These are phyloP conservation scores for Yponomeuta malinellus DNA, from an alignment of 2,888 invertebrate species.

Conservation along the genomic window DNA sequence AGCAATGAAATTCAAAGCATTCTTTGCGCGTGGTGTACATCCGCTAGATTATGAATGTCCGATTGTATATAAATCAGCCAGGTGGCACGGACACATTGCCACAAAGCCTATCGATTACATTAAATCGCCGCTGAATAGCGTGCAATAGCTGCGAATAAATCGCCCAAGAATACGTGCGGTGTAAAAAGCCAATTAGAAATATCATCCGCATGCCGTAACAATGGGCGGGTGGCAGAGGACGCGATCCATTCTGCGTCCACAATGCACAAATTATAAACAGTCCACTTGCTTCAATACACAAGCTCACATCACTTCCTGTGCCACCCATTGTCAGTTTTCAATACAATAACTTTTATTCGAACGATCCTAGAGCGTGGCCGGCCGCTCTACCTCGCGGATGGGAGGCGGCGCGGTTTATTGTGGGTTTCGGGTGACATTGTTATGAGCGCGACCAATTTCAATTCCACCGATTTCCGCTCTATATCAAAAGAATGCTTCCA, in stretches of 20 bases:
- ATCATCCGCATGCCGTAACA: constrained; percentile 48
- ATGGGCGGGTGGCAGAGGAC: constrained; percentile 43
- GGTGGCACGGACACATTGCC: constrained; percentile 20
- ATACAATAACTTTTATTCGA: constrained; percentile 75
- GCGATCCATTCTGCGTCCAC: constrained; percentile 59
- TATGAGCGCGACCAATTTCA: constrained; percentile 52
- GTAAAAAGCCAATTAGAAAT: constrained; percentile 64
- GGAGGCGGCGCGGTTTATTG: constrained; percentile 54
- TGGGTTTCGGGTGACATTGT: constrained; percentile 61
- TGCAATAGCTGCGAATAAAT: constrained; percentile 19
- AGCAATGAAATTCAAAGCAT: not conserved
- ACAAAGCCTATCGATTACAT: constrained; percentile 25
- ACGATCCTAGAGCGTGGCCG: constrained; percentile 57
- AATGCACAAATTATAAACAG: constrained; percentile 75
- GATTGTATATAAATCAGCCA: constrained; percentile 10
- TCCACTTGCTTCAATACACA: constrained; percentile 69
- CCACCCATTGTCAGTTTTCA: constrained; percentile 66
- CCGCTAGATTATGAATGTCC: constrained; percentile 18
- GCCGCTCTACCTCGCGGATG: constrained; percentile 49
- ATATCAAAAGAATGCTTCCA: constrained; percentile 52
- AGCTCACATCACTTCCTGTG: constrained; percentile 69
- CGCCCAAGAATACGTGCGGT: constrained; percentile 36
- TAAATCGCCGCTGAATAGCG: constrained; percentile 8
- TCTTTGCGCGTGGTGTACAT: not conserved
- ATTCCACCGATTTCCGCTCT: constrained; percentile 63